Percentiles rank a stretch among this genome's conserved stretches.
phyloP scores from a whole-genome alignment of 2,888 invertebrate genomes.

The Dryobota labecula region DNA sequence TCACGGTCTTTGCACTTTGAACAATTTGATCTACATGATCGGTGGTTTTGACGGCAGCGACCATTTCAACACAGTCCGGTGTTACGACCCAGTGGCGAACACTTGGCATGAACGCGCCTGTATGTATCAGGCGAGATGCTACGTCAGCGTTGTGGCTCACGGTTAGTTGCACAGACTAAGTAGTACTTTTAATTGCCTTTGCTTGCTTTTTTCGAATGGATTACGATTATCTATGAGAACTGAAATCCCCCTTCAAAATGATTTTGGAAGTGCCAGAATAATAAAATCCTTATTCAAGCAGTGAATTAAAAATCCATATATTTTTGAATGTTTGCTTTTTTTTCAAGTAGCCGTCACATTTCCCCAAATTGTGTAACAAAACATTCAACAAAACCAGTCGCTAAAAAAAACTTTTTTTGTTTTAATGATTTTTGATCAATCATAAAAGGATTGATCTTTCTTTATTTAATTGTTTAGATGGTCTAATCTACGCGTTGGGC shows the following conservation, averaged over 20 bases:
- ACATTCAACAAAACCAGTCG: neutral
- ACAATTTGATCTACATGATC: slow-evolving; percentile 94
- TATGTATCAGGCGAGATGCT: slow-evolving; percentile 95
- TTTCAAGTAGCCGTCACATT: neutral
- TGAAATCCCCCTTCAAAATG: neutral
- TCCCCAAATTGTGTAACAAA: neutral
- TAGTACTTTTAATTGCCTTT: neutral
- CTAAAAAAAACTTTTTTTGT: no score
- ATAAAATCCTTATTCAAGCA: neutral
- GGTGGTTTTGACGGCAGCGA: slow-evolving; percentile 96
- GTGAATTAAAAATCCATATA: neutral
- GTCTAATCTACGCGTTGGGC: slow-evolving; percentile 95
- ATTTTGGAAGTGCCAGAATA: neutral
- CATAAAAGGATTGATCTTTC: neutral
- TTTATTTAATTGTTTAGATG: slow-evolving; percentile 81
- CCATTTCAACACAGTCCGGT: slow-evolving; percentile 94
- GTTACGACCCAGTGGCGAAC: slow-evolving; percentile 94
- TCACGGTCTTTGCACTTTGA: slow-evolving; percentile 94
- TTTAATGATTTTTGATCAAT: no score
- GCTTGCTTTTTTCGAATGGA: neutral
- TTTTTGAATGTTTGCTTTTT: neutral
- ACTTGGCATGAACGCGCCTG: slow-evolving; percentile 94
- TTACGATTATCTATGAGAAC: neutral
- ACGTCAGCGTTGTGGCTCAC: slow-evolving; percentile 94
- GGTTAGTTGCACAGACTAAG: slow-evolving; percentile 79